Base-by-base conservation (phyloP, 2,113 vertebrate species). In the Dicerorhinus sumatrensis region DNA sequence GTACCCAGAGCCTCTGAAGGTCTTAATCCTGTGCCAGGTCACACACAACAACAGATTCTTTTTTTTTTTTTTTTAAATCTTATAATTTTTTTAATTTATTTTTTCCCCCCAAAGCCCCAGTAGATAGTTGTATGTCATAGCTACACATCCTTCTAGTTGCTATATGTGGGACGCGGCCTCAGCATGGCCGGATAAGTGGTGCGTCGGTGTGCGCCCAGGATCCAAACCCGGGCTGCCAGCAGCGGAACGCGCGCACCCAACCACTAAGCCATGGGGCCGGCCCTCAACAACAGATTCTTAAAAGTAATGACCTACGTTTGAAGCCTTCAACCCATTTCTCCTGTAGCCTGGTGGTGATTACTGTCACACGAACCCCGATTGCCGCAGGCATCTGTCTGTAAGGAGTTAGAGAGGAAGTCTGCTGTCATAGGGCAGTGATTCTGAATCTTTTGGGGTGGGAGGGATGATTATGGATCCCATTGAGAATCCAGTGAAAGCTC, bases 401-500 rank as follows among this genome's bases (percentile, higher is more conserved):
- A 46, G 27, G 56, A 54, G 12, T 39, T 77, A 60, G 56, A 65
- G 76, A 29, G 67, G 82, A 91, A 93, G 77, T 82, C 56, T 77
- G 48, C 60, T 69, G 16, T 56, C 88, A 42, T 27, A 13, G 51
- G 77, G 36, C 27, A 81, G 82, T 18, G 62, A 80, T 39, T 51
- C 58, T 58, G 69, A 69, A 46, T 80, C 23, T 75, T 83, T 65
- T 33, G 54, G 33, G 81, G 7, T 33, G 17, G 36, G 46, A 42
- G 20, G 36, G 36, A n/a, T 33, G 39, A 54, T 84, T 72, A 39
- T 39, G 54, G 65, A 76, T 21, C 46, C 51, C 46, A 6, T 17
- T 62, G 88, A 97, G 65, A 79, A 94, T 33, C 60, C 79, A 89
- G 0, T 73, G 91, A 83, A 94, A 81, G 54, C 20, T 72, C 27